Conservation (phyloP, 2,888 invertebrate genomes). For the Pyralis farinalis region DNA sequence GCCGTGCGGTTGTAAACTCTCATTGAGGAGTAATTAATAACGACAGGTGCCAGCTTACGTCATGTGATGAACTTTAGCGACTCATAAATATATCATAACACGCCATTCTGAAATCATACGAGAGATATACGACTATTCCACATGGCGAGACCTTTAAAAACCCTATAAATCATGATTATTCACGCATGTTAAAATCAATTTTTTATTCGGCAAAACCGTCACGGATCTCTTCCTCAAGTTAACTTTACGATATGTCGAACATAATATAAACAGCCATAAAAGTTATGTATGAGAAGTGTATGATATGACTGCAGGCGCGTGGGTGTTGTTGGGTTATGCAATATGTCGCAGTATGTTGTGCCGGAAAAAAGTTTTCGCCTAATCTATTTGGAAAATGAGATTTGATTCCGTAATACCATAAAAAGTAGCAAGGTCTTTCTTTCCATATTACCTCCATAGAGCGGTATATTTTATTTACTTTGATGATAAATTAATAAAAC, state of each 20-base stretch:
- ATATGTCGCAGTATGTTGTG: not conserved
- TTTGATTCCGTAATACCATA: too few relatives aligned
- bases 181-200: slow-evolving; percentile 17
- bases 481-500: too few relatives aligned
- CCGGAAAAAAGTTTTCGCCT: too few relatives aligned
- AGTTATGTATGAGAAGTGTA: not conserved
- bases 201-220: slow-evolving; percentile 18
- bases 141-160: slow-evolving; percentile 9
- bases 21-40: too few relatives aligned
- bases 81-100: slow-evolving; percentile 6
- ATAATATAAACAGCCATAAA: slow-evolving; percentile 1
- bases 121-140: slow-evolving; percentile 8
- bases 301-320: slow-evolving; percentile 6
- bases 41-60: too few relatives aligned
- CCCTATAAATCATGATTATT: slow-evolving; percentile 23
- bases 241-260: slow-evolving; percentile 9
- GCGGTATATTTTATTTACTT: too few relatives aligned
- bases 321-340: slow-evolving; percentile 1
- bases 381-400: too few relatives aligned
- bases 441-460: too few relatives aligned
- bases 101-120: not conserved
- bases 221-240: slow-evolving; percentile 11
- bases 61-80: slow-evolving; percentile 2
- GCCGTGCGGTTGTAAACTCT: too few relatives aligned
- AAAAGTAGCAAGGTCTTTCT: too few relatives aligned